Percentiles rank a stretch among this genome's conserved stretches.
phyloP scores from a whole-genome alignment of 2,888 invertebrate genomes.

The Temnothorax ravouxi region DNA sequence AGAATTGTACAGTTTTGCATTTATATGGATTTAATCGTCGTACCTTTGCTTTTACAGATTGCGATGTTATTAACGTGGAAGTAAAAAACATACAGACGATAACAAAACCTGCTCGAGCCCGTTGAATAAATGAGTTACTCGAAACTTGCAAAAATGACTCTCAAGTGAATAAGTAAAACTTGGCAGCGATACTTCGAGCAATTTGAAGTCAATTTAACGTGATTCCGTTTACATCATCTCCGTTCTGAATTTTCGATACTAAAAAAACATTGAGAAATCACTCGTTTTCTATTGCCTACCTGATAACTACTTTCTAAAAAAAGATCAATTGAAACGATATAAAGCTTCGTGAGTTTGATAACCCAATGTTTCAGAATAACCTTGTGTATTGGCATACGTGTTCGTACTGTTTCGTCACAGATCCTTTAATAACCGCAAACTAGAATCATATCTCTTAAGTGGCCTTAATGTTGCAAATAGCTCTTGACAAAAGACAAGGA shows the following conservation, averaged over 20 bases:
- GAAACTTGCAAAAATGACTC: neutral
- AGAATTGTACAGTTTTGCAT: neutral
- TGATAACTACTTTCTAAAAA: neutral
- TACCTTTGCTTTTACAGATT: neutral
- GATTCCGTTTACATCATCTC: neutral
- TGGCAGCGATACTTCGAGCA: neutral
- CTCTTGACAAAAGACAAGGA: neutral
- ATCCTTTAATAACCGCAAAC: slow-evolving; percentile 1
- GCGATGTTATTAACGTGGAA: neutral
- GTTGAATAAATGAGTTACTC: slow-evolving; percentile 15
- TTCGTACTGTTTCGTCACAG: neutral
- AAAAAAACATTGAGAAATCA: neutral
- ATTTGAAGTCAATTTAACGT: neutral
- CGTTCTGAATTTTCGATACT: neutral
- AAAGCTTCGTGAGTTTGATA: neutral
- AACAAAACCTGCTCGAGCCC: neutral
- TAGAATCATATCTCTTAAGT: slow-evolving; percentile 21
- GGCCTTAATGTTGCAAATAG: slow-evolving; percentile 17
- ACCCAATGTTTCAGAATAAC: neutral
- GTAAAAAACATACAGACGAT: slow-evolving; percentile 2
- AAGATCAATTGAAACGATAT: neutral
- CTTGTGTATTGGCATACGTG: neutral
- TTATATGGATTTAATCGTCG: slow-evolving; percentile 9
- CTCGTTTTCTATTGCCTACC: neutral
- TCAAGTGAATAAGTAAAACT: neutral